A percentile compares a stretch with the other conserved stretches of the same genome.
Conservation (phyloP, 2,113 vertebrate genomes). For the Tetrax tetrax region DNA sequence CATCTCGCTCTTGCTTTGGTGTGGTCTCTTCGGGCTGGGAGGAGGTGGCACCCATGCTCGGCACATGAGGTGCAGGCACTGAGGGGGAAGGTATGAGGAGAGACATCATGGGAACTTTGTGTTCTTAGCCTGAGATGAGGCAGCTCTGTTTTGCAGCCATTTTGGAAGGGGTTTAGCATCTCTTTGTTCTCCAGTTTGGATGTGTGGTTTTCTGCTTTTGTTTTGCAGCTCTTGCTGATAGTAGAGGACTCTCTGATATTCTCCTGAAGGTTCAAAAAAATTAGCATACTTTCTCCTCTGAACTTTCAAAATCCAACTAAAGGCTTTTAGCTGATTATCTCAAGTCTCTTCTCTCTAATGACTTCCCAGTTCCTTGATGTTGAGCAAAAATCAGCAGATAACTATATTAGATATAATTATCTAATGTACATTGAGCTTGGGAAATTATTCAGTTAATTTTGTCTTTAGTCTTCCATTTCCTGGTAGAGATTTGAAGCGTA, state of each 20-base stretch:
- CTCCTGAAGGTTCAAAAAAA: neutral
- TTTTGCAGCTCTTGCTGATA: neutral
- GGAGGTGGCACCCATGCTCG: fast-evolving
- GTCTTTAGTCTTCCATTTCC: constrained; percentile 56
- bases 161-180: neutral
- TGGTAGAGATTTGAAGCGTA: constrained; percentile 4
- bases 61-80: fast-evolving
- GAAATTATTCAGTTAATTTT: constrained; percentile 50
- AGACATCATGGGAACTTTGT: fast-evolving
- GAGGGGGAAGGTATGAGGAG: fast-evolving
- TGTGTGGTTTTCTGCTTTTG: neutral
- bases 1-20: neutral
- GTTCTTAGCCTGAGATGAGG: neutral
- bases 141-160: neutral
- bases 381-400: constrained; percentile 32
- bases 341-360: constrained; percentile 31
- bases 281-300: neutral
- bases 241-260: neutral
- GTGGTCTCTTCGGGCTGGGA: neutral
- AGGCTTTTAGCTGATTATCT: constrained; percentile 28
- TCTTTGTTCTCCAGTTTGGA: neutral
- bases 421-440: constrained; percentile 31
- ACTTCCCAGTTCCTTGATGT: constrained; percentile 28
- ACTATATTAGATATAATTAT: constrained; percentile 44
- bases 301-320: constrained; percentile 32